Evolutionary conservation across 2,888 invertebrate species (phyloP).

Genomic region (Calephelis perditalis): DNA sequence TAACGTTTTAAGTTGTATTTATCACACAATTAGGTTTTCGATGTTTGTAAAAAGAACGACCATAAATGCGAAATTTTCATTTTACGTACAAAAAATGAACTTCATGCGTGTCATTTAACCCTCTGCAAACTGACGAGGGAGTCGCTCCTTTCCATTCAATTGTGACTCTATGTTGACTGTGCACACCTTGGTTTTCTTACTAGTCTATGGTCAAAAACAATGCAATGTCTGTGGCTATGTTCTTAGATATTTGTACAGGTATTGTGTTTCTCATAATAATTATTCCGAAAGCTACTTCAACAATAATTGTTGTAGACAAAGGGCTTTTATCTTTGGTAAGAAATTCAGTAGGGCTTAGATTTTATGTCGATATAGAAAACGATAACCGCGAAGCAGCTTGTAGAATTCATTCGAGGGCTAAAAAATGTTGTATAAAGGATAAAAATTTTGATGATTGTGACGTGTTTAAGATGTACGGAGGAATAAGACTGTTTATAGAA

Average conservation of each 20-base stretch:
- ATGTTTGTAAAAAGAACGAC: too few relatives aligned
- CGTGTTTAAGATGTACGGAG: slow-evolving; percentile 38
- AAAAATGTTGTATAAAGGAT: slow-evolving; percentile 47
- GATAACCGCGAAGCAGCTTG: slow-evolving; percentile 38
- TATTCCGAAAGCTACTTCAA: background rate
- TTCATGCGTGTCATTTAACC: too few relatives aligned
- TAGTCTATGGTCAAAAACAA: slow-evolving; percentile 7
- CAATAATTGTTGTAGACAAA: slow-evolving; percentile 46
- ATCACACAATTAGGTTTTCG: too few relatives aligned
- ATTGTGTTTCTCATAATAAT: background rate
- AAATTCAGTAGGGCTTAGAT: slow-evolving; percentile 51
- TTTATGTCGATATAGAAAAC: slow-evolving; percentile 54
- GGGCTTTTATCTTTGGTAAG: slow-evolving; percentile 49
- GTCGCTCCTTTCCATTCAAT: too few relatives aligned
- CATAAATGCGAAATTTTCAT: too few relatives aligned
- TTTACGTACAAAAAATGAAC: too few relatives aligned
- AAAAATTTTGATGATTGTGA: slow-evolving; percentile 40
- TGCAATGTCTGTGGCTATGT: background rate
- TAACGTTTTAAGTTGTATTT: too few relatives aligned
- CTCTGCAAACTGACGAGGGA: too few relatives aligned
- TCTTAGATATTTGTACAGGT: background rate
- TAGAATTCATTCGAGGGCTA: slow-evolving; percentile 36
- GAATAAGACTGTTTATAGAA: slow-evolving; percentile 32
- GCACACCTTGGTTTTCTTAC: background rate
- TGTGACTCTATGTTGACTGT: too few relatives aligned